Evolutionary conservation across 64 coral and sea anemone genomes (phyloP).

Genomic region (Actinia tenebrosa): DNA sequence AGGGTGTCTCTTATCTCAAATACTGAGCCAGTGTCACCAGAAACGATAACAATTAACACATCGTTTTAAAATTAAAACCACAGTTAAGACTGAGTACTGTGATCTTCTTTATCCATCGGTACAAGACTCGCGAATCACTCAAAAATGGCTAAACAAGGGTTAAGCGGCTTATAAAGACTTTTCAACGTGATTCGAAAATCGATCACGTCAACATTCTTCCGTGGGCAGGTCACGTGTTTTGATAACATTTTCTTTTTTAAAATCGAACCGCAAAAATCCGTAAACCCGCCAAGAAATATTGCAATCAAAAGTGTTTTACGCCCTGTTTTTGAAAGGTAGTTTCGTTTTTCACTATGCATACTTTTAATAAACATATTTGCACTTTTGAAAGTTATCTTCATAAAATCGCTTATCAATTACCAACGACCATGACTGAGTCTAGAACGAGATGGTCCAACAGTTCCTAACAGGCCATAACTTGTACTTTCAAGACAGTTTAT

Average conservation of each 20-base stretch:
- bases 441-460: background rate
- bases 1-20: background rate
- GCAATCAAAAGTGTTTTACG: background rate
- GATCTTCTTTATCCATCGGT: background rate
- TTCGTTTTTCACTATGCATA: background rate
- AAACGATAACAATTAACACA: slow-evolving; percentile 9
- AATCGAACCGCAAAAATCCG: background rate
- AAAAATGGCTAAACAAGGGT: background rate
- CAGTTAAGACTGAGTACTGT: background rate
- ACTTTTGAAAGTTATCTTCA: background rate
- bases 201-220: background rate
- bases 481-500: background rate
- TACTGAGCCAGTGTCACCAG: background rate
- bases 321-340: background rate
- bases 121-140: background rate
- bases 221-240: background rate
- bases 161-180: slow-evolving; percentile 2
- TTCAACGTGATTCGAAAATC: background rate
- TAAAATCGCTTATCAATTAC: background rate
- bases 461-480: background rate
- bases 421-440: background rate
- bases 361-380: background rate
- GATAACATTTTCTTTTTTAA: background rate
- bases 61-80: slow-evolving; percentile 3
- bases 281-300: background rate